Percentiles rank a stretch among this genome's conserved stretches.
These are phyloP conservation scores for Tetragonula carbonaria DNA, from an alignment of 2,888 invertebrate species.

Conservation along the genomic window DNA sequence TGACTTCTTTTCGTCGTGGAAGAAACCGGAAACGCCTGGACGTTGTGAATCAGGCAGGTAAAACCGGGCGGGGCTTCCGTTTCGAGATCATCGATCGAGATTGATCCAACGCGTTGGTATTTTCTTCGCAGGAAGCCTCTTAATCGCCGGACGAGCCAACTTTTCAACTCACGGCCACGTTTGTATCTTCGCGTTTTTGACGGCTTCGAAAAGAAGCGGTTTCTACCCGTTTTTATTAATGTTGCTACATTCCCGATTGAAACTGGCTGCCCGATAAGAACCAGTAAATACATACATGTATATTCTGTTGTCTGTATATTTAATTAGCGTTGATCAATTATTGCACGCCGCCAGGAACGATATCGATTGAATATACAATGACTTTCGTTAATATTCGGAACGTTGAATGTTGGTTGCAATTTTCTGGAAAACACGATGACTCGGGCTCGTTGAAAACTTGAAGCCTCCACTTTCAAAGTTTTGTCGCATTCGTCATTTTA, in stretches of 20 bases:
- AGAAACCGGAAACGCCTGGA: slow-evolving; percentile 65
- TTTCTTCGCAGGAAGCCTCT: slow-evolving; percentile 53
- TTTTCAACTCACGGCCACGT: slow-evolving; percentile 6
- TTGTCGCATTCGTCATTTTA: no score
- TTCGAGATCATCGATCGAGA: slow-evolving; percentile 63
- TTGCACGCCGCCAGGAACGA: neutral
- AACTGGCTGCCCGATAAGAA: neutral
- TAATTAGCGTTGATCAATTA: slow-evolving; percentile 16
- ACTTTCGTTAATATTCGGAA: no score
- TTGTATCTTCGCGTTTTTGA: slow-evolving; percentile 12
- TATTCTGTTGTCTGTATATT: neutral
- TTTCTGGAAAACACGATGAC: no score
- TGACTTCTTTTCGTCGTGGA: slow-evolving; percentile 37
- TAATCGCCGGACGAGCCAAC: slow-evolving; percentile 55
- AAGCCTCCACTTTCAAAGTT: no score
- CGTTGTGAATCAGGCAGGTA: slow-evolving; percentile 60
- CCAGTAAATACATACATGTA: neutral
- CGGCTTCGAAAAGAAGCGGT: slow-evolving; percentile 13
- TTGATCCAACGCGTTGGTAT: slow-evolving; percentile 57
- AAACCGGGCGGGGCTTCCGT: slow-evolving; percentile 71
- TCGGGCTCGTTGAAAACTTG: no score
- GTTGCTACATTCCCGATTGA: slow-evolving; percentile 12
- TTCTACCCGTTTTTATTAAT: slow-evolving; percentile 39
- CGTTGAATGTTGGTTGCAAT: no score
- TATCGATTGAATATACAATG: no score